These are phyloP conservation scores for Odontamblyopus rebecca DNA, from an alignment of 2,797 vertebrate species.

Conservation along the genomic window DNA sequence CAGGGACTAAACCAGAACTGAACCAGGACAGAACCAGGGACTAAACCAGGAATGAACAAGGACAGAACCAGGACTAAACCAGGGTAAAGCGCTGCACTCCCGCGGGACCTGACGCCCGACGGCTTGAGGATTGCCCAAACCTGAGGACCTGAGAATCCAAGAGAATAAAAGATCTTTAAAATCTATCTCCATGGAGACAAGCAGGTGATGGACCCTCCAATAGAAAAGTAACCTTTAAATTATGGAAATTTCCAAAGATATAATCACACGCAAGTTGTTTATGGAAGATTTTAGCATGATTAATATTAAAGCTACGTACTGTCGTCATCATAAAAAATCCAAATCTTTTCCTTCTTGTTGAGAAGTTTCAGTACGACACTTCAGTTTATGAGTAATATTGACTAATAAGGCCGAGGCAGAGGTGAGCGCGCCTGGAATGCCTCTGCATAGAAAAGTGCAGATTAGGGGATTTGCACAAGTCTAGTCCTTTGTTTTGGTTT, in stretches of 20 bases:
- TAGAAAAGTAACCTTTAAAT: no score
- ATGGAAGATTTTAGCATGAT: background rate
- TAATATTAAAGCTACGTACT: background rate
- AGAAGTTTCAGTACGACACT: conserved; percentile 23
- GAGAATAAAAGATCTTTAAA: no score
- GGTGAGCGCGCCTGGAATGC: conserved; percentile 4
- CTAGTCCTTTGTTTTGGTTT: conserved; percentile 16
- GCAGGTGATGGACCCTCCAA: no score
- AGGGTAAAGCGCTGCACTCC: no score
- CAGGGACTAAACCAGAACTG: no score
- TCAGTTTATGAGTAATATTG: conserved; percentile 18
- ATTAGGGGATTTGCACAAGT: conserved; percentile 19
- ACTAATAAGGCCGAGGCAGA: background rate
- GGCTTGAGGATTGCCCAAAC: no score
- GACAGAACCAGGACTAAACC: no score
- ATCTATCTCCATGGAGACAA: no score
- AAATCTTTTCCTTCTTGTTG: background rate
- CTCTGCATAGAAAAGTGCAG: conserved; percentile 6
- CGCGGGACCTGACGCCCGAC: no score
- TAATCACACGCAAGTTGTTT: background rate
- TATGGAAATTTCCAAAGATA: background rate
- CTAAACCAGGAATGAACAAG: no score
- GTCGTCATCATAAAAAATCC: background rate
- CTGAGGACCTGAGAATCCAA: no score
- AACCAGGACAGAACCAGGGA: no score